Evolutionary conservation across 1,140 invertebrate genomes (phyloP), one percentile per base, ranked within the genome.

Genomic region (Stegodyphus dumicola): DNA sequence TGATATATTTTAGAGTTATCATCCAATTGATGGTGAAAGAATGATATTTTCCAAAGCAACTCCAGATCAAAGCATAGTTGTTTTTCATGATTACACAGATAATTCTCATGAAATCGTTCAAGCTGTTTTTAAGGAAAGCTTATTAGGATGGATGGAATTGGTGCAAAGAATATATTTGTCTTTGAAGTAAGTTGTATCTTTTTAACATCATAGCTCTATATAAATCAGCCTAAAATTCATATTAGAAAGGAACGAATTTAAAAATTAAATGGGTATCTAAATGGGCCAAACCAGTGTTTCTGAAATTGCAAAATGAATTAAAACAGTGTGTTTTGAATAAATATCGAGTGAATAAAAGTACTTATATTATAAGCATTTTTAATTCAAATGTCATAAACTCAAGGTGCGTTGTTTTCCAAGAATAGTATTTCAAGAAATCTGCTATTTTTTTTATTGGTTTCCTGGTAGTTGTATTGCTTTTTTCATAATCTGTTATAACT

Each of bases 61-160:
- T 60, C 4, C 51, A 17, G 66, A 85, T 70, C 53, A 70, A 7
- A 49, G 54, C 49, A 15, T 85, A 6, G 60, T 77, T 17, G 48
- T 85, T 17, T 66, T 69, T 17, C 74, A 85, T 17, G 83, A 85
- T 71, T 85, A 56, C 53, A 70, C 64, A 13, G 33, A 18, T 49
- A 11, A 48, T 6, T 13, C 13, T 64, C 15, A 83, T 75, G 83
- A 85, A 49, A 10, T 13, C 15, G 5, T 64, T 13, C 81, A 69
- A 56, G 73, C 75, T 70, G 10, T 5, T 53, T 18, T 52, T 33
- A 77, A 77, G 64, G 75, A 85, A 70, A 69, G 73, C 18, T 6
- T 85, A 7, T 77, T 77, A 6, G 11, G 13, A 7, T 85, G 83
- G 83, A 85, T 77, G 54, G 74, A 56, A 51, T 7, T 70, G 6